Evolutionary conservation across 2,797 vertebrate genomes (phyloP), one percentile per base, ranked within the genome.

Genomic region (Macrochelys suwanniensis): DNA sequence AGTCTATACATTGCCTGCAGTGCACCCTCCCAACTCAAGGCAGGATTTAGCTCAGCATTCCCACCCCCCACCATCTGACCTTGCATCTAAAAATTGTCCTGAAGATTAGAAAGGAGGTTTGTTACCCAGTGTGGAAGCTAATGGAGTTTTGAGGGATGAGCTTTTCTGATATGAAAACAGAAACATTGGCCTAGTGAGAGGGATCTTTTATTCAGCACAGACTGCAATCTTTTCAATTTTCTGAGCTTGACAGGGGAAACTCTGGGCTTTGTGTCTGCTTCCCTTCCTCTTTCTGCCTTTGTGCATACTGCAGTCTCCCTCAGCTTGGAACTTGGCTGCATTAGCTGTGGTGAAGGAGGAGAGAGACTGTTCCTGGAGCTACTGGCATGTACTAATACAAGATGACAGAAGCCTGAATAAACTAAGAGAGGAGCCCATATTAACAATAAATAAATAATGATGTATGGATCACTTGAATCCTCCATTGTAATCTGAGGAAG

Each of bases 161-260:
- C 56, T 65, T 17, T 89, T 95, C 47, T 85, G 26, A 76, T 17
- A 33, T 86, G 61, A 83, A 95, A 95, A 53, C n/a, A 54, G 25
- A 86, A 92, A 31, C 2, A 16, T 88, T 94, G 33, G 3, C 23
- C 82, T 79, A 77, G 25, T 59, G n/a, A 91, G 56, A 42, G 77
- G 37, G 25, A 82, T 33, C 11, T 76, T 82, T 84, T 28, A 87
- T 87, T 65, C 21, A 6, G 25, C 42, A 49, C 11, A 5, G 56
- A 12, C 79, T 81, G 12, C 42, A 25, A 37, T 79, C 23, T 79
- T 57, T 80, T 86, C 51, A 61, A 0, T 87, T 92, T 96, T 82
- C 50, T 82, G 56, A 89, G 13, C 76, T 51, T 91, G 54, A 82
- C n/a, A 61, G 51, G 54, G 37, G 33, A 71, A 93, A 76, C 33